Evolutionary conservation across 2,113 vertebrate species (phyloP).

Genomic region (Cariama cristata): DNA sequence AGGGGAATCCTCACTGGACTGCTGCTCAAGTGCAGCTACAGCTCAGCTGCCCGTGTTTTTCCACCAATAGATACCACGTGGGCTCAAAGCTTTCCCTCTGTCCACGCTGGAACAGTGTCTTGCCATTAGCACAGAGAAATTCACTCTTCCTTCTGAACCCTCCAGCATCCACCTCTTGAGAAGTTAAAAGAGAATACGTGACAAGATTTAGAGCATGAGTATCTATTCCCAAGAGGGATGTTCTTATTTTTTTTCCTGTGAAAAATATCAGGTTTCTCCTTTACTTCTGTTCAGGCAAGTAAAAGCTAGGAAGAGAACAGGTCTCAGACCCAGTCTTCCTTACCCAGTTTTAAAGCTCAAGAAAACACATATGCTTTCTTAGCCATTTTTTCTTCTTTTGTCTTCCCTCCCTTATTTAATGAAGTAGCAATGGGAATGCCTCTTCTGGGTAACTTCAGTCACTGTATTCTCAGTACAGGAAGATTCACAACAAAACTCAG

Average conservation of each 20-base stretch:
- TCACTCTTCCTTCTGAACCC: background rate
- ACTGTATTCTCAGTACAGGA: background rate
- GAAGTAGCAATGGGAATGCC: background rate
- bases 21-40: background rate
- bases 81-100: background rate
- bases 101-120: accelerated
- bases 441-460: background rate
- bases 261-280: background rate
- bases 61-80: accelerated
- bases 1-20: background rate
- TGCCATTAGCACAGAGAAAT: background rate
- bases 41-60: background rate
- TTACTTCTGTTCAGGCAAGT: background rate
- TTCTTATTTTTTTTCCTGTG: background rate
- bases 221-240: background rate
- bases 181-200: background rate
- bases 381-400: background rate
- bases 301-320: accelerated
- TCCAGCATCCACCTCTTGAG: background rate
- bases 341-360: background rate
- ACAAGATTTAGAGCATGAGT: background rate
- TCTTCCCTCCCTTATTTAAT: background rate
- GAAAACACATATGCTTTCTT: background rate
- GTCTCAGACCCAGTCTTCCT: background rate
- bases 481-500: background rate